Base-by-base conservation (phyloP, 2,888 invertebrate genomes). In the Stenichneumon culpator region DNA sequence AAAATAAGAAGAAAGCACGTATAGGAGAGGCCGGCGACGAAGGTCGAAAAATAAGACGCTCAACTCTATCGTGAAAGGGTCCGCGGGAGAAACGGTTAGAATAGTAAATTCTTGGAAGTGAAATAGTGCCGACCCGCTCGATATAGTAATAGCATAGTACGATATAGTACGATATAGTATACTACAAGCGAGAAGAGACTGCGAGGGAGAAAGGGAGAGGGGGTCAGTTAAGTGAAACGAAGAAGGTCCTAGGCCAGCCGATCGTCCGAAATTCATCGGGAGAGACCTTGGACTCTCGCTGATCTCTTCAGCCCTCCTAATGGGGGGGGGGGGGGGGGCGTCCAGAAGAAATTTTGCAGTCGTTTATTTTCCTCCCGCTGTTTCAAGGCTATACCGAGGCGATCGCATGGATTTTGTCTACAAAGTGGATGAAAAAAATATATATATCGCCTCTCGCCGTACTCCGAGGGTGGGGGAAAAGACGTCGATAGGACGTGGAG, bases 91-190 rank as follows among this genome's bases (percentile, higher is more conserved):
- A 74, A 75, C 79, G 74, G 74, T 79, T 75, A 14, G 65, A 70
- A 83, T 83, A 75, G 83, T 77, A 77, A 83, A 72, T 83, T 83
- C 83, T 75, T 72, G 57, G 80, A 75, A 83, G 75, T 50, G 70
- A 75, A 75, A 74, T 83, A 79, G 79, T 75, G 74, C 69, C 74
- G 60, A 16, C 44, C 32, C 63, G 75, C 79, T 79, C 63, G 54
- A 74, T 79, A 72, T 77, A 83, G 83, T 83, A 80, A 83, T 72
- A 60, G 54, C 65, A 50, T 75, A 68, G 65, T 80, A 67, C n/a
- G n/a, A 67, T 74, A 63, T 69, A 79, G 60, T 60, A 73, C 54
- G 2, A n/a, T 44, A 52, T 77, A 69, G 50, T 60, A 60, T 68
- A 32, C 36, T 52, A 54, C 25, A 67, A 80, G 69, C 79, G 52